phyloP scores from a whole-genome alignment of 2,888 invertebrate genomes.

The Colletes collaris region DNA sequence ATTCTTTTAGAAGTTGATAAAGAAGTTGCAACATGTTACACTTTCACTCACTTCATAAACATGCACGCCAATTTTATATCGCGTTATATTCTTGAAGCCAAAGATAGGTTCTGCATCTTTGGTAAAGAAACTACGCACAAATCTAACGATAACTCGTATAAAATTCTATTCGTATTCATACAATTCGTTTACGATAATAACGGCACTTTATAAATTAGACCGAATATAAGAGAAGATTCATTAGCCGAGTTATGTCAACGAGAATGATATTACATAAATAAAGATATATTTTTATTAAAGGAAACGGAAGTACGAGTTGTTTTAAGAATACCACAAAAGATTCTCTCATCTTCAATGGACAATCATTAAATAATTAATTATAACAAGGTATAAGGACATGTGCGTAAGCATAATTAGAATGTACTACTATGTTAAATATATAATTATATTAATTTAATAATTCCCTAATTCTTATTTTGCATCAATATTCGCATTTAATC shows the following conservation, averaged over 20 bases:
- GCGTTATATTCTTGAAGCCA: constrained; percentile 24
- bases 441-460: constrained; percentile 67
- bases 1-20: constrained; percentile 32
- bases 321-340: constrained; percentile 23
- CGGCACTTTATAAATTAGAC: constrained; percentile 61
- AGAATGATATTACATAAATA: constrained; percentile 13
- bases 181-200: constrained; percentile 51
- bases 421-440: constrained; percentile 75
- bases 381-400: constrained; percentile 59
- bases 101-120: constrained; percentile 42
- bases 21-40: constrained; percentile 25
- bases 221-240: constrained; percentile 37
- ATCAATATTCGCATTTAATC: constrained; percentile 47
- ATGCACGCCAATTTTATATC: constrained; percentile 29
- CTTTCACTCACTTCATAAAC: constrained; percentile 23
- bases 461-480: constrained; percentile 41
- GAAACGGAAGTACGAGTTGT: constrained; percentile 29
- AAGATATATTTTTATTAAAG: constrained; percentile 1
- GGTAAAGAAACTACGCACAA: constrained; percentile 57
- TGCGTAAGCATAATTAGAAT: constrained; percentile 74
- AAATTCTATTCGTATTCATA: constrained; percentile 67
- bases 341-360: neutral
- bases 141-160: constrained; percentile 69
- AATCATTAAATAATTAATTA: constrained; percentile 63
- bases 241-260: constrained; percentile 3